Evolutionary conservation across 30 jellyfish, hydroid and myxozoan genomes (phyloP).

Genomic region (Turritopsis rubra): DNA sequence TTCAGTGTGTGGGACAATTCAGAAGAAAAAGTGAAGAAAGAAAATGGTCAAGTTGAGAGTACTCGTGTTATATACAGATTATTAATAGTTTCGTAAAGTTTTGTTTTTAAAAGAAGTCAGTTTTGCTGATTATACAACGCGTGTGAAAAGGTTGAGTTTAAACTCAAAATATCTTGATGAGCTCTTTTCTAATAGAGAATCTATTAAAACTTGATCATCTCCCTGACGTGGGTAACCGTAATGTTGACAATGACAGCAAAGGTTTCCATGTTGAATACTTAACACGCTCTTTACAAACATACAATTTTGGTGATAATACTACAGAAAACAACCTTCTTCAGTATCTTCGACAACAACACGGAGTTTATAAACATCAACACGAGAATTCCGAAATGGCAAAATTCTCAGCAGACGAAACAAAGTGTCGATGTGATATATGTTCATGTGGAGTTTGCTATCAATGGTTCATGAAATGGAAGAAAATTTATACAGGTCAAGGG

Average conservation of each 20-base stretch:
- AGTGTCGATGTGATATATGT: not conserved
- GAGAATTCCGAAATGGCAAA: not conserved
- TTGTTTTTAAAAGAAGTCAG: not conserved
- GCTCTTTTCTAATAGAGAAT: not conserved
- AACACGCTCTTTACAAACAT: not conserved
- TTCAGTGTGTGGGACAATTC: not conserved
- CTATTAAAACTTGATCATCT: not conserved
- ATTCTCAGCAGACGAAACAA: not conserved
- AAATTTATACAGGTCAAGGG: not conserved
- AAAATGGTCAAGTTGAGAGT: not conserved
- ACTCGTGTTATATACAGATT: not conserved
- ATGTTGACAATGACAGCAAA: not conserved
- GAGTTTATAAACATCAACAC: not conserved
- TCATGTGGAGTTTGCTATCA: not conserved
- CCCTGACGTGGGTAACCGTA: not conserved
- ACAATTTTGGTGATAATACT: not conserved
- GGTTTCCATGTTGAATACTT: not conserved
- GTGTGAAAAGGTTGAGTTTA: not conserved
- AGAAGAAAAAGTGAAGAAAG: not conserved
- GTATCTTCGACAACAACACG: slow-evolving; percentile 8
- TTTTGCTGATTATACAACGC: too few species aligned
- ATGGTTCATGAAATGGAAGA: slow-evolving; percentile 7
- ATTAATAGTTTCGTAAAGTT: too few species aligned
- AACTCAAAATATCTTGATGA: not conserved
- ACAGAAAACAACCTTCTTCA: not conserved